Evolutionary conservation across 2,888 invertebrate species (phyloP), one percentile per base, ranked within the genome.

Genomic region (Yponomeuta evonymella): DNA sequence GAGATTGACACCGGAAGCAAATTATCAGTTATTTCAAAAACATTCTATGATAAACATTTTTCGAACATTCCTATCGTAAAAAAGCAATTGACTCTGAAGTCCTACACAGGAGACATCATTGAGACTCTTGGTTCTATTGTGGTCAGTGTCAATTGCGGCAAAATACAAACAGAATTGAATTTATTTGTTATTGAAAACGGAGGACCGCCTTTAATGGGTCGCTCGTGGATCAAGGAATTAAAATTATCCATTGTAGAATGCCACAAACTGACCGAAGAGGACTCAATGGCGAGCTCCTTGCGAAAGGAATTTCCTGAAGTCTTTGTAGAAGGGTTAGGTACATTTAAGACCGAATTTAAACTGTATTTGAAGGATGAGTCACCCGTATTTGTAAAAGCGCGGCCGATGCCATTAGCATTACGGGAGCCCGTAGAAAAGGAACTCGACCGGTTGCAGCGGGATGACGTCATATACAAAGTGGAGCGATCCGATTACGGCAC

Each of bases 141-240:
- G 48, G 75, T 74, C 29, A 58, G 23, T 33, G 69, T 69, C 5
- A 58, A 15, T 11, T 58, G 12, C 33, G 69, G 69, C n/a, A 36
- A 36, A 15, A 64, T 12, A 70, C 48, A 48, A 30, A 63, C 36
- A n/a, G 29, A 62, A 43, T 43, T 74, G 23, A 71, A 74, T 67
- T 64, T 73, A 66, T 75, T 72, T 70, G 68, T 75, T 0, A 73
- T 75, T 43, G 72, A 74, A 71, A 74, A 75, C 43, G 75, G 75
- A 1, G 23, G 74, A 62, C 75, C 75, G 3, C 74, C 74, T 6
- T n/a, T 74, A n/a, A 73, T 76, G 73, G 75, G 74, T 51, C 73
- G 75, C 12, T 72, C 73, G 8, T 76, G 74, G 74, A 73, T 75
- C 10, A 73, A 72, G 70, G 67, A 71, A 65, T 74, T 75, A 70